These are phyloP conservation scores for Arenaria interpres DNA, from an alignment of 2,113 vertebrate genomes.

Conservation along the genomic window DNA sequence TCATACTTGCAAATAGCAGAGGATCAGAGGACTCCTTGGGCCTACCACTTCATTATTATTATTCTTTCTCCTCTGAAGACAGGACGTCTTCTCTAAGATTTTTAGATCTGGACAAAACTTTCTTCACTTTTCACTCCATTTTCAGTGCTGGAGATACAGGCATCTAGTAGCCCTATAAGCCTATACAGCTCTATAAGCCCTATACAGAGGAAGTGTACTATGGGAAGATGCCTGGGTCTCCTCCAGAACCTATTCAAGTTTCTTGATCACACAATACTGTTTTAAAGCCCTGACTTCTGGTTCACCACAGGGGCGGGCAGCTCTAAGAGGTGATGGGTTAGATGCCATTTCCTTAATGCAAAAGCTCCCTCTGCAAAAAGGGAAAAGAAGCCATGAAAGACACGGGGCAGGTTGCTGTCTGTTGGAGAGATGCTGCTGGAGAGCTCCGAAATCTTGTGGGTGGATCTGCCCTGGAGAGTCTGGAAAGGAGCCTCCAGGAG, in stretches of 20 bases:
- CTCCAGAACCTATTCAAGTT: background rate
- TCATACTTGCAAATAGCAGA: background rate
- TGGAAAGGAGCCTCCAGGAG: background rate
- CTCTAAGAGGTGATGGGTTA: background rate
- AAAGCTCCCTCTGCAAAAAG: background rate
- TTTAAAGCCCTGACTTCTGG: background rate
- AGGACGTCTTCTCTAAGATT: background rate
- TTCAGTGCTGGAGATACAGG: background rate
- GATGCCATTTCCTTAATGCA: background rate
- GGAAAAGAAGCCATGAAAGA: background rate
- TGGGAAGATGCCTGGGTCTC: background rate
- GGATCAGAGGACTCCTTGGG: background rate
- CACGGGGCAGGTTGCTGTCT: background rate
- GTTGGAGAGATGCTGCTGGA: background rate
- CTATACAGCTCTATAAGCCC: too few species aligned
- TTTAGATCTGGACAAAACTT: background rate
- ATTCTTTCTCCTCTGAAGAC: background rate
- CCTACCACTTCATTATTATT: background rate
- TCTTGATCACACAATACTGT: background rate
- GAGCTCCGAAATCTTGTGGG: background rate
- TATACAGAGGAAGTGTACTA: background rate
- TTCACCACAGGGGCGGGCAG: background rate
- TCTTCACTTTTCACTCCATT: background rate
- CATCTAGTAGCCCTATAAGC: background rate
- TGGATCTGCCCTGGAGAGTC: background rate